Conservation (phyloP, 2,797 vertebrate species). For the Xenops minutus region DNA sequence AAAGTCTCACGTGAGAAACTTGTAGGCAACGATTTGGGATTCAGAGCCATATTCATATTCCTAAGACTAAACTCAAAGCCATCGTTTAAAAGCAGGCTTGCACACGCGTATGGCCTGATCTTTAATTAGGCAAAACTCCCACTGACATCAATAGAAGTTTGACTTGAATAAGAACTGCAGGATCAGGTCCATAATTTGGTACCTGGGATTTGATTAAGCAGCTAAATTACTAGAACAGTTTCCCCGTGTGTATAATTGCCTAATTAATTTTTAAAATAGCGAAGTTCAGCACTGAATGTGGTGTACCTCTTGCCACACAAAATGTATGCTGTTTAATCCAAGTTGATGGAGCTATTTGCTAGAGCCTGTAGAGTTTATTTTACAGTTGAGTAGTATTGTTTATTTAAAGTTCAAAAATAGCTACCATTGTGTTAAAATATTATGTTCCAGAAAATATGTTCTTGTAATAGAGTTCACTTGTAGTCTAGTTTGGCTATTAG, state of each 20-base stretch:
- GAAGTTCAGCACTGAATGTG: conserved; percentile 45
- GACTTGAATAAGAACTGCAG: conserved; percentile 68
- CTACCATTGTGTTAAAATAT: not conserved
- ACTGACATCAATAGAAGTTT: conserved; percentile 64
- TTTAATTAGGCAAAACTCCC: conserved; percentile 69
- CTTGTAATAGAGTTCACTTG: not conserved
- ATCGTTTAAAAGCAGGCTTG: conserved; percentile 37
- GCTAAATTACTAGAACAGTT: conserved; percentile 64
- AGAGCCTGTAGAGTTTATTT: conserved; percentile 3
- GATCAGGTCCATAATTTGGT: conserved; percentile 65
- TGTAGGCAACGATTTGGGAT: conserved; percentile 45
- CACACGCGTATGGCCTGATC: conserved; percentile 50
- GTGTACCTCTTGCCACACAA: conserved; percentile 19
- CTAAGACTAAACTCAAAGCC: conserved; percentile 59
- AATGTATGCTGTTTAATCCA: conserved; percentile 20
- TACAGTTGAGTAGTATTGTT: not conserved
- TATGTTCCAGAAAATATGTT: conserved; percentile 1
- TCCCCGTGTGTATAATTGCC: conserved; percentile 62
- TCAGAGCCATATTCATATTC: conserved; percentile 39
- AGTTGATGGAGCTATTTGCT: conserved; percentile 35
- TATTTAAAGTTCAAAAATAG: conserved; percentile 32
- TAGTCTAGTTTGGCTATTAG: not conserved
- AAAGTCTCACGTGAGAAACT: conserved; percentile 43
- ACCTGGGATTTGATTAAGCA: conserved; percentile 67
- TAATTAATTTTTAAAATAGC: conserved; percentile 71